Evolutionary conservation across 92 coral and sea anemone species (phyloP).

Genomic region (Plumapathes pennacea): DNA sequence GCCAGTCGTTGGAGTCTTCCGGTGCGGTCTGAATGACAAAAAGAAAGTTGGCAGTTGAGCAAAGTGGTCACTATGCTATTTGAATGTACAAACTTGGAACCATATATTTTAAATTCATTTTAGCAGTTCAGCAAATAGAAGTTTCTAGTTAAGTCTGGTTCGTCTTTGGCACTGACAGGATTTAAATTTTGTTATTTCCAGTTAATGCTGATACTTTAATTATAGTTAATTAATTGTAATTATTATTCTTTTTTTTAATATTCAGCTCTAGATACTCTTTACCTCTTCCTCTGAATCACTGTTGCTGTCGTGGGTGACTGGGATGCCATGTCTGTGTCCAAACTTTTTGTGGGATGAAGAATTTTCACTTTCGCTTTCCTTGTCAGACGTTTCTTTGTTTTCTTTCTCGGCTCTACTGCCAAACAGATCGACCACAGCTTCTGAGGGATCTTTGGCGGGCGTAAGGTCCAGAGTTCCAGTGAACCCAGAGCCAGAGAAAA

Average conservation of each 20-base stretch:
- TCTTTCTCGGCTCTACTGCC: conserved; percentile 33
- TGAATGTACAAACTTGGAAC: no score
- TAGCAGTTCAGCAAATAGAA: no score
- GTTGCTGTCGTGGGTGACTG: conserved; percentile 18
- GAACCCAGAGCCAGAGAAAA: conserved; percentile 70
- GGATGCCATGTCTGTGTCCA: conserved; percentile 51
- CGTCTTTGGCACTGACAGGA: no score
- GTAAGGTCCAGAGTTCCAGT: conserved; percentile 76
- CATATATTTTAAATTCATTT: no score
- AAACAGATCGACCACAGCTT: conserved; percentile 55
- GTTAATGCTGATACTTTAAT: not conserved
- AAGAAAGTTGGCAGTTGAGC: no score
- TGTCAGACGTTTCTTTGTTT: conserved; percentile 10
- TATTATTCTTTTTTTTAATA: not conserved
- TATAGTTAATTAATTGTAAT: not conserved
- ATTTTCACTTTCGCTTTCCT: conserved; percentile 22
- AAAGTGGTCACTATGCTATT: no score
- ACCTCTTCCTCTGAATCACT: conserved; percentile 20
- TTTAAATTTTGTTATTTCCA: no score
- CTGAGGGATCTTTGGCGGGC: conserved; percentile 71
- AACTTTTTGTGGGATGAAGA: no score
- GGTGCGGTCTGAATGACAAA: no score
- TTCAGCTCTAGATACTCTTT: not conserved
- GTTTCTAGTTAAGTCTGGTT: no score
- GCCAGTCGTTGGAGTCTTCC: conserved; percentile 62